Base-by-base conservation (phyloP, 1,140 invertebrate species). In the Eufriesea mexicana region DNA sequence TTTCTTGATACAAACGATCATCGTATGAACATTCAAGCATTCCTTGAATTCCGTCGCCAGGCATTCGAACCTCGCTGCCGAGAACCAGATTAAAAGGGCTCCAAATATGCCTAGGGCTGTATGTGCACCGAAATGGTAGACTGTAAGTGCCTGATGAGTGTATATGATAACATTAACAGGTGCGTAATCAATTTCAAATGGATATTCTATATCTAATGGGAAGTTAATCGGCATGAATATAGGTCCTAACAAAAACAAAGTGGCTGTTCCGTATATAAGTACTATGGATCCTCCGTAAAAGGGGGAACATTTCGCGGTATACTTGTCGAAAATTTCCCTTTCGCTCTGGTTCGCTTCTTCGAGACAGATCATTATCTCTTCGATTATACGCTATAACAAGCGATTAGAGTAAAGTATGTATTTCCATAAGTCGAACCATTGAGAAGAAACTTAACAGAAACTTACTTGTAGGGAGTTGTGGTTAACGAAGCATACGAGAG, bases 51-150 rank as follows among this genome's bases (percentile, higher is more conserved):
- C 77, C 18, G 10, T 28, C 7, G 71, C 68, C n/a, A 90, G 79
- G 5, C 90, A 75, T 55, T 91, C 89, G 55, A 87, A 86, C 67
- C 84, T 83, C 0, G 89, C 90, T 12, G 77, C 83, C 4, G 83
- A 64, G 42, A 87, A 91, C 84, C 89, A 88, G 9, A 91, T 66
- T 16, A 90, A 62, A 35, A 90, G 62, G 18, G 86, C 86, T 2
- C 84, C 72, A 51, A 89, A 67, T 42, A 86, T 71, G 54, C 88
- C 89, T 1, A 89, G 23, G 12, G 77, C 79, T 16, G 88, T 66
- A 2, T 79, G 64, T 10, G 82, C 59, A 2, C 82, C 66, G 25
- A 66, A 83, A 61, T 91, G 90, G 49, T 86, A 59, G 10, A 74
- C 66, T 9, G 82, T 67, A 35, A 89, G 57, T 18, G 49, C 35